Evolutionary conservation across 2,888 invertebrate genomes (phyloP), one percentile per base, ranked within the genome.

Genomic region (Acleris holmiana): DNA sequence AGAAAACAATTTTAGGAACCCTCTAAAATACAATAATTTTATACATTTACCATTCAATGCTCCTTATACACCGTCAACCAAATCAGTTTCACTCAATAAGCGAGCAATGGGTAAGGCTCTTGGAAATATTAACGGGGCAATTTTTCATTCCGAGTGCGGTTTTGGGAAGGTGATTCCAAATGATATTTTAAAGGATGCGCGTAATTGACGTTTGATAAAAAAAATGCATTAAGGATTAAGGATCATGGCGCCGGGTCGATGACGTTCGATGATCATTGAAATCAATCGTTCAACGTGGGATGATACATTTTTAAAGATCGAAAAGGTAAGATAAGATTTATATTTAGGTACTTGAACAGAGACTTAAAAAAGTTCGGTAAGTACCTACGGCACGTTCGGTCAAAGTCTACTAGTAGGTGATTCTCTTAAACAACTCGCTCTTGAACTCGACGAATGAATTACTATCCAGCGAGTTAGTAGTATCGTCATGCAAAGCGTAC

Each of bases 151-250:
- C 35, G 4, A 23, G 17, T 23, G 54, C 59, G 67, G 64, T 68
- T 64, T 44, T 8, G n/a, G 48, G 23, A 67, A 71, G 71, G 75
- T 75, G 69, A 73, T 56, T 62, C 67, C 67, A 71, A 77, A 79
- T 79, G 73, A 74, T 76, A 70, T 76, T 76, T 75, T 74, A 75
- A 76, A 77, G 76, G 74, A 76, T 78, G 76, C 76, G 61, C 68
- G 19, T 69, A 62, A 67, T 67, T 61, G 68, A 66, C 61, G 61
- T 50, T 51, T 58, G 51, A 68, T 66, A 67, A 68, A 62, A 41
- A 40, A 21, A 53, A 53, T 51, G 46, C 21, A 50, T 51, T 51
- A 44, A 35, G 13, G 50, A 50, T 51, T 51, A 44, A 35, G 13
- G 50, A 50, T 35, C 50, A 44, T 13, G 50, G 46, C 63, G 46